These are phyloP conservation scores for Parauchenoglanis punctatus DNA, from an alignment of 2,797 vertebrate genomes.

Conservation along the genomic window DNA sequence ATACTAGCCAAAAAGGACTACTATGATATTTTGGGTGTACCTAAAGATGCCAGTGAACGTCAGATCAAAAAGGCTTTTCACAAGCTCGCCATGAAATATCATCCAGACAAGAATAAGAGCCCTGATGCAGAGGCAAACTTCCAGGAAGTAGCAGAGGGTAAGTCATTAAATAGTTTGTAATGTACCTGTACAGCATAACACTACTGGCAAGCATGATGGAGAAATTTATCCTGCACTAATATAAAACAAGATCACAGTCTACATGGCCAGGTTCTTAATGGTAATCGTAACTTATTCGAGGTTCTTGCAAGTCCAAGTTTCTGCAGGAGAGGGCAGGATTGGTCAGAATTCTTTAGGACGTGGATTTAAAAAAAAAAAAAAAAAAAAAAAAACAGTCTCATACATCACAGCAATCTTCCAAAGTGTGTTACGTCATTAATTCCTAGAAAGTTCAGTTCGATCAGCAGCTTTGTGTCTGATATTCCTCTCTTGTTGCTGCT, in stretches of 20 bases:
- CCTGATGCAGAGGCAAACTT: slow-evolving; percentile 92
- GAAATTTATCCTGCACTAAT: not conserved
- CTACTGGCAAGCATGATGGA: not conserved
- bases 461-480: not conserved
- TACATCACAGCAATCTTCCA: not conserved
- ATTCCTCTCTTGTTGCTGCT: not conserved
- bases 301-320: not conserved
- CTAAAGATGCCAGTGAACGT: slow-evolving; percentile 87
- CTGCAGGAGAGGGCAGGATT: not conserved
- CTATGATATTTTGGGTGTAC: slow-evolving; percentile 91
- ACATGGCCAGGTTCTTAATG: not conserved
- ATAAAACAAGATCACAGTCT: not conserved
- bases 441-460: not conserved
- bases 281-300: not conserved
- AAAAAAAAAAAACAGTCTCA: not conserved
- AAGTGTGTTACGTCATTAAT: not conserved
- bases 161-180: slow-evolving; percentile 17
- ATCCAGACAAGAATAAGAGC: slow-evolving; percentile 95
- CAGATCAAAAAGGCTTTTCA: slow-evolving; percentile 98
- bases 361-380: not conserved
- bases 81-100: slow-evolving; percentile 93
- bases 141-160: slow-evolving; percentile 94
- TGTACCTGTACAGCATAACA: not conserved
- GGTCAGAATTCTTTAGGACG: not conserved
- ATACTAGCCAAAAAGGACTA: slow-evolving; percentile 92